A percentile compares a stretch with the other conserved stretches of the same genome.
These are phyloP conservation scores for Phenganax marumi DNA, from an alignment of 92 coral and sea anemone genomes.

Conservation along the genomic window DNA sequence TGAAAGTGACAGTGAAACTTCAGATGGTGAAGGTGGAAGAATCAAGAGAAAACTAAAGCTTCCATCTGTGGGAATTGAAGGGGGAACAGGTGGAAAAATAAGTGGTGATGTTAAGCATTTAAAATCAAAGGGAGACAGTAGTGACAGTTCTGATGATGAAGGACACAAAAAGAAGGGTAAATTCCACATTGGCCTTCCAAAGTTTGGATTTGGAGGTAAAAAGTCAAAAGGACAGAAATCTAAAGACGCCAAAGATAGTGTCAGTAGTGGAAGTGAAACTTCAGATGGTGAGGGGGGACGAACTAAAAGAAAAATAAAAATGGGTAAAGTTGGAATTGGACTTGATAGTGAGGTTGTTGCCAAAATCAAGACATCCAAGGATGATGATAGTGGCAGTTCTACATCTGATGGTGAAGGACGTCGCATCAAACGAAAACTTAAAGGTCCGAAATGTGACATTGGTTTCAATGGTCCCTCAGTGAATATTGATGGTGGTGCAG, in stretches of 20 bases:
- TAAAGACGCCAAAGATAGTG: slow-evolving; percentile 36
- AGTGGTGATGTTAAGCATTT: background rate
- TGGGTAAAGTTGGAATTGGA: background rate
- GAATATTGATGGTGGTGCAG: background rate
- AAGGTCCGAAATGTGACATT: background rate
- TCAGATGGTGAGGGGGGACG: slow-evolving; percentile 42
- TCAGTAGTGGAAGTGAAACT: slow-evolving; percentile 36
- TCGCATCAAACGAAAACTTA: slow-evolving; percentile 22
- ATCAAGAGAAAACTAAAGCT: slow-evolving; percentile 35
- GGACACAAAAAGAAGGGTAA: slow-evolving; percentile 4
- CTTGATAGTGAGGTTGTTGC: background rate
- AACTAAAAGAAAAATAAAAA: slow-evolving; percentile 31
- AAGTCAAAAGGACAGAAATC: slow-evolving; percentile 6
- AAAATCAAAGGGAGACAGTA: slow-evolving; percentile 12
- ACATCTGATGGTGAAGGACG: slow-evolving; percentile 42
- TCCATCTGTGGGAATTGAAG: slow-evolving; percentile 15
- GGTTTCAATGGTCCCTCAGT: background rate
- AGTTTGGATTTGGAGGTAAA: background rate
- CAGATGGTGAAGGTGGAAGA: slow-evolving; percentile 42
- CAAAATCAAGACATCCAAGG: background rate
- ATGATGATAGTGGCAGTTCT: slow-evolving; percentile 8
- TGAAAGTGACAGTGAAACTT: slow-evolving; percentile 24
- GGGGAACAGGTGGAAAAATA: slow-evolving; percentile 5
- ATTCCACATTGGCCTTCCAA: background rate
- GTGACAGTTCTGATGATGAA: slow-evolving; percentile 18